Conservation (phyloP, 2,888 invertebrate species). For the Dendrolimus houi region DNA sequence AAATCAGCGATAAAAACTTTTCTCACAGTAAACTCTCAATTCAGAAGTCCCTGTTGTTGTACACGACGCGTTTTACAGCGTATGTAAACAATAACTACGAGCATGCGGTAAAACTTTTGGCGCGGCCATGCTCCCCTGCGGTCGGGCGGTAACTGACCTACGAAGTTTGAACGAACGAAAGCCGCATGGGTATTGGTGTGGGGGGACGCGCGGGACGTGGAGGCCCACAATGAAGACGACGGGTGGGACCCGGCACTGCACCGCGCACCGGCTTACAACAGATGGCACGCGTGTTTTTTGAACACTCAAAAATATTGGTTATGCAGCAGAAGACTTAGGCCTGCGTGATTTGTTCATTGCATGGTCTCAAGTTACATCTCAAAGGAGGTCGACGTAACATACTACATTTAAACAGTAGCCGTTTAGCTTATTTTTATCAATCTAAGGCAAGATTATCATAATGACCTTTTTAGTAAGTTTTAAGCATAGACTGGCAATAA, state of each 20-base stretch:
- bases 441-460: no score
- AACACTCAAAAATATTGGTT: slow-evolving; percentile 68
- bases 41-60: slow-evolving; percentile 45
- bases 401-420: slow-evolving; percentile 33
- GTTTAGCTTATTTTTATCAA: slow-evolving; percentile 9
- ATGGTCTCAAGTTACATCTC: slow-evolving; percentile 62
- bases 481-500: no score
- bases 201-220: slow-evolving; percentile 44
- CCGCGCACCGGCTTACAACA: slow-evolving; percentile 54
- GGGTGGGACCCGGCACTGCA: slow-evolving; percentile 68
- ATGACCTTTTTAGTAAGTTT: no score
- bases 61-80: slow-evolving; percentile 53
- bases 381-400: slow-evolving; percentile 59
- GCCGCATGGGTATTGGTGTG: slow-evolving; percentile 64
- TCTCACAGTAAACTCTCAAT: slow-evolving; percentile 47
- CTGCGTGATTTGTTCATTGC: slow-evolving; percentile 63
- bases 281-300: slow-evolving; percentile 75
- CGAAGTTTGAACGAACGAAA: slow-evolving; percentile 76
- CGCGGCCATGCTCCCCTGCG: slow-evolving; percentile 75
- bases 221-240: slow-evolving; percentile 45
- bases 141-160: slow-evolving; percentile 78
- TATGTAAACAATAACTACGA: slow-evolving; percentile 70
- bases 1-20: slow-evolving; percentile 42
- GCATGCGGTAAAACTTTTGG: slow-evolving; percentile 69
- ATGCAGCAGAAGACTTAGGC: slow-evolving; percentile 62